Evolutionary conservation across 1,140 invertebrate genomes (phyloP).

Genomic region (Melipona quadrifasciata): DNA sequence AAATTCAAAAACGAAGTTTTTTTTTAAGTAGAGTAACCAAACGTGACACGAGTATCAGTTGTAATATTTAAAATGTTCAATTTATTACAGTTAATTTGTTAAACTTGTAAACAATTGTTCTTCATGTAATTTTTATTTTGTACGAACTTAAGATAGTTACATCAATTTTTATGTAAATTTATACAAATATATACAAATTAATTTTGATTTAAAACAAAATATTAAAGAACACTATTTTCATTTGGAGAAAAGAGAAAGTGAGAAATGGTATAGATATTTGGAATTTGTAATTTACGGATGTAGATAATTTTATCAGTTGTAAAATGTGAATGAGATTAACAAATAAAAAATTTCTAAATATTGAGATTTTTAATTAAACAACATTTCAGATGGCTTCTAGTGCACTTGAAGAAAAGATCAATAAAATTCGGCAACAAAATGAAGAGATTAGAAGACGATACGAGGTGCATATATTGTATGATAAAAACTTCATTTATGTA

Average conservation of each 20-base stretch:
- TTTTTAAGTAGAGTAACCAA: constrained; percentile 3
- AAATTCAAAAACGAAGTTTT: constrained; percentile 59
- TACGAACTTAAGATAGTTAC: not conserved
- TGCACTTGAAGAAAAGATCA: constrained; percentile 79
- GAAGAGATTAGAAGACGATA: constrained; percentile 80
- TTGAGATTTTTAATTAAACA: not conserved
- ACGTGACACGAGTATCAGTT: constrained; percentile 46
- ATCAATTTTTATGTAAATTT: not conserved
- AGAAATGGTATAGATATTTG: not conserved
- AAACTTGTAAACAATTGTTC: not conserved
- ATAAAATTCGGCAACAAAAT: constrained; percentile 79
- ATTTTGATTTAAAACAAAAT: not conserved
- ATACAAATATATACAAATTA: not conserved
- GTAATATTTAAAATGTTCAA: not conserved
- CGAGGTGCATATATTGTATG: constrained; percentile 68
- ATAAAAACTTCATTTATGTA: not conserved
- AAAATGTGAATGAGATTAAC: not conserved
- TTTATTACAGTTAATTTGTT: not conserved
- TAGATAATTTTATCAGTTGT: not conserved
- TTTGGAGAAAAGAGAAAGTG: too few species aligned
- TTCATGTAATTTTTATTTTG: not conserved
- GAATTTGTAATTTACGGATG: not conserved
- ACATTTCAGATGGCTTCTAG: constrained; percentile 74
- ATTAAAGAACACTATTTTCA: not conserved
- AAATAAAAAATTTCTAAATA: not conserved